These are phyloP conservation scores for Oophaga pumilio DNA, from an alignment of 2,113 vertebrate genomes.

Conservation along the genomic window DNA sequence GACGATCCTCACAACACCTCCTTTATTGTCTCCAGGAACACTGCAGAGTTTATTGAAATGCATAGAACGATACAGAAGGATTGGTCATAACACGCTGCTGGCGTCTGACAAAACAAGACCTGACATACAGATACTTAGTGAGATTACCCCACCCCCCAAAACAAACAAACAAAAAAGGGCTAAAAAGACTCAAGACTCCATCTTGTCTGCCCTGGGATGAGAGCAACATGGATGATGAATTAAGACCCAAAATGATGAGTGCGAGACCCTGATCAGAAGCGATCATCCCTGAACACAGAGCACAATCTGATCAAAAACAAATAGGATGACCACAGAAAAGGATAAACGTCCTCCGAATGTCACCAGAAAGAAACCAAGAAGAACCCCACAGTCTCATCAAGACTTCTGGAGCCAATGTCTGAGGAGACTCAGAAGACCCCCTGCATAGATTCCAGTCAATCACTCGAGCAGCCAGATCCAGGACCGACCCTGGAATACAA, in stretches of 20 bases:
- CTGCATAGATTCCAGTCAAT: too few relatives aligned
- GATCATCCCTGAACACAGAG: background rate
- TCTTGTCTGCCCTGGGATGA: background rate
- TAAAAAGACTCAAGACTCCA: background rate
- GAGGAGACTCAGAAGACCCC: too few relatives aligned
- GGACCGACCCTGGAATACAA: background rate
- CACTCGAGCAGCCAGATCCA: background rate
- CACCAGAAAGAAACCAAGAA: background rate
- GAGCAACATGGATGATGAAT: background rate
- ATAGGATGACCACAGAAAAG: background rate
- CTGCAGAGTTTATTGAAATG: constrained; percentile 1
- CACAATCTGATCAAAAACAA: background rate
- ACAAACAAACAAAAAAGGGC: background rate
- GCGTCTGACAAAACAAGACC: background rate
- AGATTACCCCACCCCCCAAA: background rate
- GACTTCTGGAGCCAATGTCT: background rate
- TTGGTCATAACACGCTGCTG: background rate
- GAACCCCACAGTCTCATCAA: too few relatives aligned
- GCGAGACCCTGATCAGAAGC: background rate
- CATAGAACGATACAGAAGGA: background rate
- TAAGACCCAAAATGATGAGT: background rate
- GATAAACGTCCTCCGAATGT: background rate
- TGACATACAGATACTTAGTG: background rate
- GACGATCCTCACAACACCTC: too few relatives aligned
- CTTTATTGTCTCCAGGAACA: background rate